A percentile compares a stretch with the other conserved stretches of the same genome.
Evolutionary conservation across 2,888 invertebrate genomes (phyloP).

Genomic region (Adelognathus sp.): DNA sequence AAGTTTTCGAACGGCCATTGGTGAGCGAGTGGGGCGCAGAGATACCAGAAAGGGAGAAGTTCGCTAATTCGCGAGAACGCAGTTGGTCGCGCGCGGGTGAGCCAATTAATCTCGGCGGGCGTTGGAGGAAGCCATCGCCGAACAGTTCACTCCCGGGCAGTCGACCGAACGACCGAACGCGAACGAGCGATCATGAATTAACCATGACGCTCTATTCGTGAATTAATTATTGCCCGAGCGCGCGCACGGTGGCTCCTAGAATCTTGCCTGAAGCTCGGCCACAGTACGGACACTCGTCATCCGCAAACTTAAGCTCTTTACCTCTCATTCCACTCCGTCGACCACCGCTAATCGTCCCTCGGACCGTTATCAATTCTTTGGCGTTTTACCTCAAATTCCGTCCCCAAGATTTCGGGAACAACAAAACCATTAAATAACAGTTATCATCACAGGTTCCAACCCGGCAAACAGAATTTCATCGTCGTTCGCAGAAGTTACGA

Average conservation of each 20-base stretch:
- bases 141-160: neutral
- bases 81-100: slow-evolving; percentile 31
- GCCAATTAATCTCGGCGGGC: slow-evolving; percentile 35
- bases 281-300: slow-evolving; percentile 35
- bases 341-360: slow-evolving; percentile 26
- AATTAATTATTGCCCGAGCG: slow-evolving; percentile 38
- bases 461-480: neutral
- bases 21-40: neutral
- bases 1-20: neutral
- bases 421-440: neutral
- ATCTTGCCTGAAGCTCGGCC: slow-evolving; percentile 32
- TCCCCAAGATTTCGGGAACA: neutral
- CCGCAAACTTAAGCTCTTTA: neutral
- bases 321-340: slow-evolving; percentile 2
- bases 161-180: slow-evolving; percentile 34
- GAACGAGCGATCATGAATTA: slow-evolving; percentile 41
- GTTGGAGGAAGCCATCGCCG: neutral
- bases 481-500: neutral
- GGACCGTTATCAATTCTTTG: neutral
- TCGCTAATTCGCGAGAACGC: slow-evolving; percentile 27
- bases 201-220: slow-evolving; percentile 45
- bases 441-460: neutral
- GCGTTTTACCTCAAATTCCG: neutral
- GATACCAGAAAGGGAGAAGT: slow-evolving; percentile 8
- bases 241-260: slow-evolving; percentile 24